These are phyloP conservation scores for Microcebus jonahi DNA, from an alignment of 2,113 vertebrate species.

Conservation along the genomic window DNA sequence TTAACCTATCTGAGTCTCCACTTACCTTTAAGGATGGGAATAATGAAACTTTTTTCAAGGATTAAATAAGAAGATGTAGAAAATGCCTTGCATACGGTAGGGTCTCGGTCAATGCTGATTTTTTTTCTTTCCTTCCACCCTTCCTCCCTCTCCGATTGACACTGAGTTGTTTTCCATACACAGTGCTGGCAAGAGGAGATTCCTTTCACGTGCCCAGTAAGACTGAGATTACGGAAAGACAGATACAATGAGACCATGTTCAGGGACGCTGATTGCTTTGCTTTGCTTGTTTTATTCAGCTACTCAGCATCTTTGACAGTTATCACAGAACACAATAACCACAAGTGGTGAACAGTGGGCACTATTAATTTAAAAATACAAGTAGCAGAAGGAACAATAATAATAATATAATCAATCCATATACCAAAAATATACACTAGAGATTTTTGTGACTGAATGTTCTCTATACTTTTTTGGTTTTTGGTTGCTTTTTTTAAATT, in stretches of 20 bases:
- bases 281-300: background rate
- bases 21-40: background rate
- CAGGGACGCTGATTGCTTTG: background rate
- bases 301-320: background rate
- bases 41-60: background rate
- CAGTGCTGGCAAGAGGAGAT: background rate
- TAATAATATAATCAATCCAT: background rate
- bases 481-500: no score
- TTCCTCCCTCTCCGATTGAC: background rate
- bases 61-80: background rate
- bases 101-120: background rate
- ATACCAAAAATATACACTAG: background rate
- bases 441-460: background rate
- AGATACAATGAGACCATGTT: background rate
- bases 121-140: background rate
- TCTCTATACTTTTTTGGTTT: background rate
- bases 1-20: background rate
- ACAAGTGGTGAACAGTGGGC: background rate
- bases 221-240: background rate
- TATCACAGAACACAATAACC: background rate
- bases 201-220: background rate
- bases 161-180: background rate
- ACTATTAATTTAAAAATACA: background rate
- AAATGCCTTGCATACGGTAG: background rate
- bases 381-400: background rate